Evolutionary conservation across 2,888 invertebrate species (phyloP).

Genomic region (Drosophila setosimentum): DNA sequence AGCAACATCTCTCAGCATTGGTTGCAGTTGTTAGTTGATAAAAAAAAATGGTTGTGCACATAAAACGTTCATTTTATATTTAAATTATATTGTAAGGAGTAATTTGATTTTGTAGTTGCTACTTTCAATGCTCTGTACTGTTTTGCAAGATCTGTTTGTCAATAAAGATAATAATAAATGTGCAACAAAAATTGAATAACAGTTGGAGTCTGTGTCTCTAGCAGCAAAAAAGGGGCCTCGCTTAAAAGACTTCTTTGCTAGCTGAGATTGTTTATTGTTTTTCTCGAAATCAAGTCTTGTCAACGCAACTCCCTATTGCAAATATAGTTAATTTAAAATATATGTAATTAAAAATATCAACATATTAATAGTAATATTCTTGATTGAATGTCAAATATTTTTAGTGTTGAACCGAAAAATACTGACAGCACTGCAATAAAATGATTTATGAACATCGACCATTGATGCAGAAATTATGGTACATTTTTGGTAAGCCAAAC

Average conservation of each 20-base stretch:
- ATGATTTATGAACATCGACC: background rate
- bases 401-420: background rate
- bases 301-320: background rate
- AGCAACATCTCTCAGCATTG: background rate
- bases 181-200: too few species aligned
- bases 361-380: background rate
- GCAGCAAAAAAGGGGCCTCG: too few species aligned
- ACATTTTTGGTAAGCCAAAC: fast-evolving
- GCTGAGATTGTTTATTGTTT: background rate
- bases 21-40: background rate
- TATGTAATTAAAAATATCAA: background rate
- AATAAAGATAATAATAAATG: too few species aligned
- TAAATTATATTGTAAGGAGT: background rate
- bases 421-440: background rate
- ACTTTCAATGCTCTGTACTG: background rate
- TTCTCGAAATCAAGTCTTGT: background rate
- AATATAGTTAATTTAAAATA: background rate
- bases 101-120: background rate
- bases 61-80: background rate
- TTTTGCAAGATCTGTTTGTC: background rate
- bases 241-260: fast-evolving
- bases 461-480: background rate
- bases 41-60: background rate
- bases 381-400: background rate
- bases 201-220: too few species aligned